Conservation (phyloP, 2,797 vertebrate species). For the Acanthurus lineatus region DNA sequence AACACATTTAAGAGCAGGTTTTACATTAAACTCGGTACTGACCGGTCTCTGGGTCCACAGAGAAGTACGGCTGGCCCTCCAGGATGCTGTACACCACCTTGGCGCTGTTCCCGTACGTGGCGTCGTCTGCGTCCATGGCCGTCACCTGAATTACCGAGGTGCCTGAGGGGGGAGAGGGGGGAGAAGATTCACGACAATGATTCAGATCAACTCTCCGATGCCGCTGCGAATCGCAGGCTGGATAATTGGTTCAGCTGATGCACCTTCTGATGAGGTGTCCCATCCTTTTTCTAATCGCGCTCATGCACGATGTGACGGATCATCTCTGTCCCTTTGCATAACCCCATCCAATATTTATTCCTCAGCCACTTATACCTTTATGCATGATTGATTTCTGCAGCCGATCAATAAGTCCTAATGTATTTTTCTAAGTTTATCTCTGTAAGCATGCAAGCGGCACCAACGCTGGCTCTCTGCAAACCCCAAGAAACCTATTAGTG, state of each 20-base stretch:
- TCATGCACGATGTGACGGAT: constrained; percentile 63
- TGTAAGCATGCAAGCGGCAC: constrained; percentile 40
- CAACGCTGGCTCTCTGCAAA: constrained; percentile 46
- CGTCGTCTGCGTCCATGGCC: constrained; percentile 93
- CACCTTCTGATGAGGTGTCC: constrained; percentile 74
- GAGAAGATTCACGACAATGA: constrained; percentile 50
- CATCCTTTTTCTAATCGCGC: constrained; percentile 57
- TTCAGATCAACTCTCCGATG: constrained; percentile 64
- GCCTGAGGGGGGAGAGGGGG: constrained; percentile 78
- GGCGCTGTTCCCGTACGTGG: constrained; percentile 97
- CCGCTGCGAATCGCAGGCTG: constrained; percentile 57
- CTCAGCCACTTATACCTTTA: constrained; percentile 56
- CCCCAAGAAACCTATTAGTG: constrained; percentile 72
- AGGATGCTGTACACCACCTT: constrained; percentile 96
- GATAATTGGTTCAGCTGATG: constrained; percentile 68
- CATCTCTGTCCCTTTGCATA: constrained; percentile 62
- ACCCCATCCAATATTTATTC: constrained; percentile 62
- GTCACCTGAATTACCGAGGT: constrained; percentile 96
- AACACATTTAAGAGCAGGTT: too few relatives aligned
- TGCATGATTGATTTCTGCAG: constrained; percentile 63
- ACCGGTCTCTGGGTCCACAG: constrained; percentile 92
- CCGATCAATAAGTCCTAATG: constrained; percentile 76
- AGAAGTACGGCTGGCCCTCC: constrained; percentile 97
- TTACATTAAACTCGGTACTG: constrained; percentile 16
- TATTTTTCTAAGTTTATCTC: constrained; percentile 73